Base-by-base conservation (phyloP, 2,113 vertebrate genomes). In the Microtus montanus region DNA sequence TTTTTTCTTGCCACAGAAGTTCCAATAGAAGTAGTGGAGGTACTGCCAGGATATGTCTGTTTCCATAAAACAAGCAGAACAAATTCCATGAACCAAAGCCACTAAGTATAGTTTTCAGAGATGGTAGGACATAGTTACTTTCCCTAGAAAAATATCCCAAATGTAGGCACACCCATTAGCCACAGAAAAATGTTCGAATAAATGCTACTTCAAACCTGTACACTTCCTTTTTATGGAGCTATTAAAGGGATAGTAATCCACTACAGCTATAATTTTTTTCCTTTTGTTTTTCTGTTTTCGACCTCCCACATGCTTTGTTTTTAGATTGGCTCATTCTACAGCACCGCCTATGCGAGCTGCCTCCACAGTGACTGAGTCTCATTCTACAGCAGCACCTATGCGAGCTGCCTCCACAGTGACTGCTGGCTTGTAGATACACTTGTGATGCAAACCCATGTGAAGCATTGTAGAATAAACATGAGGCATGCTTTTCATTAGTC, bases 31-130 rank as follows among this genome's bases (percentile, higher is more conserved):
- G 95, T 95, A 96, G 96, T 95, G 54, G 52, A n/a, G 91, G 47
- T 91, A 68, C 80, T 96, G 87, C 90, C 95, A 94, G 95, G 90
- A 83, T 96, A 80, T 96, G 93, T 96, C 93, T 96, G 87, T 94
- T 96, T 96, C 94, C 82, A 94, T 90, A 93, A 97, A 97, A 96
- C 77, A 89, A 93, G 90, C 90, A 96, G 96, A 96, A 97, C 96
- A 97, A 97, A 95, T 98, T 97, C 96, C 97, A 93, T 97, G 95
- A 98, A 96, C 96, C 94, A 97, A 96, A 97, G 96, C 95, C 95
- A 97, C 96, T 96, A 97, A 96, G 86, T 97, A 97, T 96, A 98
- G 94, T 96, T 95, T 93, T 95, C 87, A 96, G 95, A 95, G 96
- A 93, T 95, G 93, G 95, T 97, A 95, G 92, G 95, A 97, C 96